Evolutionary conservation across 1,140 invertebrate species (phyloP).

Genomic region (Diuraphis noxia): DNA sequence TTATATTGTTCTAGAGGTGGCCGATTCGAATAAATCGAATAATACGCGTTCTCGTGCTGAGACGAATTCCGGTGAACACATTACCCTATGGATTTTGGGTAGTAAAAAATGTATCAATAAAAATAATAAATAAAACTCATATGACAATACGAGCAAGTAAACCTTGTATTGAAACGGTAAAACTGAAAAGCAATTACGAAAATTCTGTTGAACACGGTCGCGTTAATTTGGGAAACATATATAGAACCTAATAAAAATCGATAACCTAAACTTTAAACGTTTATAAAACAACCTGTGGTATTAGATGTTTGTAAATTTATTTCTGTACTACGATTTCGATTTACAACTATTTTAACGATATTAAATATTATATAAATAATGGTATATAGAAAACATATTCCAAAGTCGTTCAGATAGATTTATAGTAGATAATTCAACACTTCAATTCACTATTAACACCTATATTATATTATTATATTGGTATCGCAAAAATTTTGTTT

Average conservation of each 20-base stretch:
- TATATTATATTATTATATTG: too few relatives aligned
- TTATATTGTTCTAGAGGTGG: not conserved
- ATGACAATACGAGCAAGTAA: not conserved
- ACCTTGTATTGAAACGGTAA: not conserved
- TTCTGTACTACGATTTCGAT: not conserved
- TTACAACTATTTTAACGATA: not conserved
- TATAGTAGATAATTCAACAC: too few relatives aligned
- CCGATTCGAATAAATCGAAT: not conserved
- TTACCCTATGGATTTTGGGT: not conserved
- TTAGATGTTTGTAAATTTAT: not conserved
- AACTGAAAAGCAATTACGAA: not conserved
- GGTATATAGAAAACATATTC: too few relatives aligned
- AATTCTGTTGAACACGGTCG: not conserved
- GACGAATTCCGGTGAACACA: not conserved
- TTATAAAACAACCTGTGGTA: not conserved
- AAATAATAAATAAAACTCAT: too few relatives aligned
- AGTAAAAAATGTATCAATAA: not conserved
- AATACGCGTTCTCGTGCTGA: not conserved
- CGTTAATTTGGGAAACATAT: not conserved
- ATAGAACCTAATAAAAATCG: not conserved
- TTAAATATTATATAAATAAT: not conserved
- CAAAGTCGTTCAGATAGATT: too few relatives aligned
- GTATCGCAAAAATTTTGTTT: too few relatives aligned
- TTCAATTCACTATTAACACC: too few relatives aligned
- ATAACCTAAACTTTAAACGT: not conserved